These are phyloP conservation scores for Axea sp. DNA, from an alignment of 2,888 invertebrate species.

Conservation along the genomic window DNA sequence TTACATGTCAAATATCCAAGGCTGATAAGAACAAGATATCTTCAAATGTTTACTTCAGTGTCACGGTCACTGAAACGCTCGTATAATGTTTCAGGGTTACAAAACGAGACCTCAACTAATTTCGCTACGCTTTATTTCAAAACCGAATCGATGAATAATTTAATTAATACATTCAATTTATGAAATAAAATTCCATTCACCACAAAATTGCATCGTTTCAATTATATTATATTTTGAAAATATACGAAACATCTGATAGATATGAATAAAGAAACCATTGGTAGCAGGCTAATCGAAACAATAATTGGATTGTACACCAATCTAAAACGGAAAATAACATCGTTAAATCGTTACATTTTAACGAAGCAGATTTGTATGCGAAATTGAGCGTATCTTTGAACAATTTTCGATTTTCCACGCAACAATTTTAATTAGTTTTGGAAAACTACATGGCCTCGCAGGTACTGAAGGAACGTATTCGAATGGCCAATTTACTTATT, in stretches of 20 bases:
- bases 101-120: no score
- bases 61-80: conserved; percentile 20
- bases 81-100: not conserved
- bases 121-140: no score
- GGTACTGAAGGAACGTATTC: conserved; percentile 9
- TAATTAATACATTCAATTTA: not conserved
- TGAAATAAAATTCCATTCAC: not conserved
- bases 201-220: no score
- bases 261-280: not conserved
- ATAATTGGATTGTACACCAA: conserved; percentile 39
- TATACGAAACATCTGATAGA: not conserved
- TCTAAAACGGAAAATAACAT: conserved; percentile 27
- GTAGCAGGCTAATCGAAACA: conserved; percentile 23
- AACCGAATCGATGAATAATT: no score
- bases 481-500: conserved; percentile 70
- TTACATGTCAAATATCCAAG: conserved; percentile 48
- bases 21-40: conserved; percentile 41
- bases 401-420: conserved; percentile 36
- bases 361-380: conserved; percentile 3
- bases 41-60: conserved; percentile 37
- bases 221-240: no score
- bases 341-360: conserved; percentile 20
- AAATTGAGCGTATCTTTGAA: conserved; percentile 27
- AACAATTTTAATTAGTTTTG: conserved; percentile 49
- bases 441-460: conserved; percentile 28